Evolutionary conservation across 2,113 vertebrate species (phyloP).

Genomic region (Pipra filicauda): DNA sequence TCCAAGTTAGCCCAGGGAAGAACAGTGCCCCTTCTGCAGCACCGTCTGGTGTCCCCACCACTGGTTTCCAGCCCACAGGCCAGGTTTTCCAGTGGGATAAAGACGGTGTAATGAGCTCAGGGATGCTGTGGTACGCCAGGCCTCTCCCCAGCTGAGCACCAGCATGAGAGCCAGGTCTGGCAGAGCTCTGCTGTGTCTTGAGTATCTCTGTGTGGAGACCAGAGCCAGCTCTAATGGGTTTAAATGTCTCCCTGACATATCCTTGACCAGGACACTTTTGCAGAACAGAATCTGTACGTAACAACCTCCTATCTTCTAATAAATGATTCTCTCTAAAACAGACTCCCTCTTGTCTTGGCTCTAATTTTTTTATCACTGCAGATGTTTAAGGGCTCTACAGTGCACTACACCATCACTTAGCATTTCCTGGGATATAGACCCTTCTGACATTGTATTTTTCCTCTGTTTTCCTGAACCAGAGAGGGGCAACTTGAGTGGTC

Average conservation of each 20-base stretch:
- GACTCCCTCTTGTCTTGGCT: background rate
- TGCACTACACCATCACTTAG: background rate
- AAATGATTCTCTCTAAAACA: constrained; percentile 35
- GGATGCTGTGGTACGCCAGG: background rate
- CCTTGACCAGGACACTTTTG: constrained; percentile 28
- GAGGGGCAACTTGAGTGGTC: background rate
- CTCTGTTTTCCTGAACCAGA: background rate
- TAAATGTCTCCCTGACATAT: background rate
- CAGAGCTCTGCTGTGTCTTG: constrained; percentile 43
- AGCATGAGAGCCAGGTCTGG: background rate
- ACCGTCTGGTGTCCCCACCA: background rate
- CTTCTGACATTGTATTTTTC: background rate
- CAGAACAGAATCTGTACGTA: constrained; percentile 55
- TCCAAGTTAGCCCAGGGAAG: background rate
- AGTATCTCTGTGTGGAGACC: background rate
- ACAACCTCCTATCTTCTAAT: constrained; percentile 49
- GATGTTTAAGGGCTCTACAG: background rate
- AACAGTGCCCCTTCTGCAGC: background rate
- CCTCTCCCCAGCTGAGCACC: background rate
- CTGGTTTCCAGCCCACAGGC: background rate
- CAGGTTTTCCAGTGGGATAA: background rate
- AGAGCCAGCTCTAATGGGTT: background rate
- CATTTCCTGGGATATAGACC: background rate
- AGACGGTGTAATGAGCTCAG: background rate
- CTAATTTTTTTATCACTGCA: background rate